These are phyloP conservation scores for Dipus sagitta DNA, from an alignment of 2,797 vertebrate species.

Conservation along the genomic window DNA sequence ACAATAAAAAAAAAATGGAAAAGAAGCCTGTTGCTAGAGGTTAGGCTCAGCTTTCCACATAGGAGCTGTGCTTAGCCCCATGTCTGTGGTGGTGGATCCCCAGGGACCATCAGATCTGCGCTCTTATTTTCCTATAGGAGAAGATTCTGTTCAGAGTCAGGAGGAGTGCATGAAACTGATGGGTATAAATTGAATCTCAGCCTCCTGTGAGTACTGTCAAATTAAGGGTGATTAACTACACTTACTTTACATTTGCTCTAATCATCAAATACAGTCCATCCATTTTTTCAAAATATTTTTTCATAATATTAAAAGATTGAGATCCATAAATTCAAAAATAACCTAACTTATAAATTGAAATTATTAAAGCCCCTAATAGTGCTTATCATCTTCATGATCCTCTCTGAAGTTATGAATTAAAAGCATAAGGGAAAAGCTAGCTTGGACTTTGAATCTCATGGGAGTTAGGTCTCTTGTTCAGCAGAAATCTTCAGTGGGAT, in stretches of 20 bases:
- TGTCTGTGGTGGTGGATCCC: neutral
- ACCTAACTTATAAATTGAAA: slow-evolving; percentile 27
- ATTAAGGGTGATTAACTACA: slow-evolving; percentile 4
- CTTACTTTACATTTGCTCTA: slow-evolving; percentile 40
- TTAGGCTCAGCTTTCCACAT: neutral
- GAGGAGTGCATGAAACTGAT: neutral
- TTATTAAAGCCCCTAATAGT: neutral
- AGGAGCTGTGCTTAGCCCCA: neutral
- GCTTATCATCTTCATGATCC: neutral
- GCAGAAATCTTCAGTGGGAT: neutral
- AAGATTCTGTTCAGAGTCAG: neutral
- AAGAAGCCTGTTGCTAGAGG: slow-evolving; percentile 30
- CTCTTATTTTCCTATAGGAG: slow-evolving; percentile 33
- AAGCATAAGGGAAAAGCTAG: neutral
- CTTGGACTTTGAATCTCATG: neutral
- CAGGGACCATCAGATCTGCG: neutral
- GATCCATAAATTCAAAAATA: slow-evolving; percentile 8
- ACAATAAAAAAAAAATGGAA: slow-evolving; percentile 35
- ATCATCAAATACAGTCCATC: slow-evolving; percentile 9
- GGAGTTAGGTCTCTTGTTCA: neutral
- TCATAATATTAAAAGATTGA: slow-evolving; percentile 24
- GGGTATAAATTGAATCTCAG: neutral
- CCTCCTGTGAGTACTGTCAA: slow-evolving; percentile 10
- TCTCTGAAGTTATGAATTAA: slow-evolving; percentile 10
- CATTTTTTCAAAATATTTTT: slow-evolving; percentile 29